Conservation (phyloP, 2,113 vertebrate species). For the rabbit (Oryctolagus cuniculus) region DNA sequence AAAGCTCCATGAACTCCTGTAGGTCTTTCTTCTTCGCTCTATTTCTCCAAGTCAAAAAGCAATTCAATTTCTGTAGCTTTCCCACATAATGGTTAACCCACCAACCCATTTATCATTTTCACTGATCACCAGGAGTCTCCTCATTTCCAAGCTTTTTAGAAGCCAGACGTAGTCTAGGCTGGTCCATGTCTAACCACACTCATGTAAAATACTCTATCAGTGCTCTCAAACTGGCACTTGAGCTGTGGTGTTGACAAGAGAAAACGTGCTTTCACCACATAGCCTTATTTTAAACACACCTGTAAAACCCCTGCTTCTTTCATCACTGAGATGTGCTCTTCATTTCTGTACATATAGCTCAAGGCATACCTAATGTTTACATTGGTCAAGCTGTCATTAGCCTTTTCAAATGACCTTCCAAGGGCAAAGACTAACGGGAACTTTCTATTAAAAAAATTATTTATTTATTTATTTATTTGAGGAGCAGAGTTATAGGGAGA, state of each 20-base stretch:
- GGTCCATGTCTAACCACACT: not conserved
- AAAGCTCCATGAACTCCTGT: not conserved
- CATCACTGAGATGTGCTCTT: constrained; percentile 9
- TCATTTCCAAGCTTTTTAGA: constrained; percentile 12
- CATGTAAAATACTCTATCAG: not conserved
- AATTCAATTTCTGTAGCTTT: not conserved
- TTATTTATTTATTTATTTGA: too few species aligned
- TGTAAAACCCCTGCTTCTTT: not conserved
- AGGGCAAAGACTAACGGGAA: not conserved
- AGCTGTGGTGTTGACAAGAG: not conserved
- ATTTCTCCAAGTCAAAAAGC: constrained; percentile 5
- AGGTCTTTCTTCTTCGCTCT: not conserved
- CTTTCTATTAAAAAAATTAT: not conserved
- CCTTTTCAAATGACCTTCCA: constrained; percentile 33
- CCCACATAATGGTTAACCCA: not conserved
- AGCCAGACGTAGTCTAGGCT: not conserved
- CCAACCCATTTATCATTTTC: constrained; percentile 33
- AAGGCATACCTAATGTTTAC: not conserved
- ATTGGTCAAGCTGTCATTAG: not conserved
- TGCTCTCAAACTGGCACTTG: not conserved
- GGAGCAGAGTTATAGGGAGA: too few species aligned
- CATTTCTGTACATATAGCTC: not conserved
- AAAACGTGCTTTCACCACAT: not conserved
- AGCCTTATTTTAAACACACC: not conserved
- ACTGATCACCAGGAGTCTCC: not conserved